Percentiles rank a stretch among this genome's conserved stretches.
These are phyloP conservation scores for Lochmaea crataegi DNA, from an alignment of 2,888 invertebrate genomes.

Conservation along the genomic window DNA sequence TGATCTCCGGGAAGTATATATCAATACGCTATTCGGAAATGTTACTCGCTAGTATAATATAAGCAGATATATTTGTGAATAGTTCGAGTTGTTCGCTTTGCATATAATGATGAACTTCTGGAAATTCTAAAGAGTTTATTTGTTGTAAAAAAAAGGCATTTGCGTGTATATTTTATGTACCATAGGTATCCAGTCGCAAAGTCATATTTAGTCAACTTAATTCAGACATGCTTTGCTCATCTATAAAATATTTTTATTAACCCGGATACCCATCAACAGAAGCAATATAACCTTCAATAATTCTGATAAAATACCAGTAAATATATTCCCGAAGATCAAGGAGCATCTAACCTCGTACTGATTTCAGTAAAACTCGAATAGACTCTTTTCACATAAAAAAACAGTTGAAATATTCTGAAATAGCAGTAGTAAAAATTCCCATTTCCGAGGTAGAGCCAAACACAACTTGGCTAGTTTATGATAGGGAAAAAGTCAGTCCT, in stretches of 20 bases:
- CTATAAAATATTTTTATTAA: no score
- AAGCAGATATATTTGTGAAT: constrained; percentile 24
- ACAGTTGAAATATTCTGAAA: constrained; percentile 38
- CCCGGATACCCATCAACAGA: no score
- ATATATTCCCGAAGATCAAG: constrained; percentile 1
- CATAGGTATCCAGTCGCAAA: no score
- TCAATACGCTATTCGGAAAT: constrained; percentile 28
- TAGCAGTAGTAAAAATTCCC: constrained; percentile 53
- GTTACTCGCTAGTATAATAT: constrained; percentile 19
- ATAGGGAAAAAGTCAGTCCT: constrained; percentile 44
- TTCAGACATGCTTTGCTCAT: no score
- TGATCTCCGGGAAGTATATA: constrained; percentile 27
- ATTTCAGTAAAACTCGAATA: constrained; percentile 33
- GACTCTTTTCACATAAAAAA: constrained; percentile 35
- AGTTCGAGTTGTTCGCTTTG: constrained; percentile 19
- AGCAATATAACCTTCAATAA: neutral
- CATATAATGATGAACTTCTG: constrained; percentile 18
- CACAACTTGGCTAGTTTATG: constrained; percentile 51
- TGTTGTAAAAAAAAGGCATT: constrained; percentile 9
- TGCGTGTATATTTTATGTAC: no score
- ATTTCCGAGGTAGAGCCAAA: constrained; percentile 50
- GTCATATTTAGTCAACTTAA: no score
- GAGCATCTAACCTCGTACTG: constrained; percentile 23
- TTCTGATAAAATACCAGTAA: neutral
- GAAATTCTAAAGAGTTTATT: constrained; percentile 24